These are phyloP conservation scores for Cosmia trapezina DNA, from an alignment of 2,888 invertebrate species.

Conservation along the genomic window DNA sequence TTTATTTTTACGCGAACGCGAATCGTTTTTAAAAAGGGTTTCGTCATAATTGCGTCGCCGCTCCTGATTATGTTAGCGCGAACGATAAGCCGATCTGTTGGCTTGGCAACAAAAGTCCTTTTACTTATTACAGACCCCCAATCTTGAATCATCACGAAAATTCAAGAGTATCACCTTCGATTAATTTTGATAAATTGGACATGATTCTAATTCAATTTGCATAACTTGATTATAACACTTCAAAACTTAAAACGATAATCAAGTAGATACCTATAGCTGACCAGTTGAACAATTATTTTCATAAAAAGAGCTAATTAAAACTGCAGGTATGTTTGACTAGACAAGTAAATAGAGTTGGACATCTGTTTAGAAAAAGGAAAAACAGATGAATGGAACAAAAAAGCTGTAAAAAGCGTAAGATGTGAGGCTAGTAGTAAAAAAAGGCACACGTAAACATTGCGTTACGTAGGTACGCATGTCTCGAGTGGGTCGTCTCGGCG, in stretches of 20 bases:
- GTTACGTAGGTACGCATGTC: constrained; percentile 87
- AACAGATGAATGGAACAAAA: constrained; percentile 50
- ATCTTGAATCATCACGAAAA: constrained; percentile 41
- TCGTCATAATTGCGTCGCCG: constrained; percentile 89
- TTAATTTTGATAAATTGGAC: constrained; percentile 51
- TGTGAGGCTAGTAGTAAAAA: constrained; percentile 60
- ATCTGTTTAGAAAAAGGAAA: constrained; percentile 58
- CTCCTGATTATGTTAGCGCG: constrained; percentile 85
- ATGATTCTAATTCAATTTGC: constrained; percentile 54
- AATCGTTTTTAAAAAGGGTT: constrained; percentile 90
- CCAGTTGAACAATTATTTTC: constrained; percentile 16
- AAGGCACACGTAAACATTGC: constrained; percentile 80
- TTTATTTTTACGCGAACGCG: constrained; percentile 89
- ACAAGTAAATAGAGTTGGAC: constrained; percentile 31
- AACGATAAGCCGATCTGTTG: constrained; percentile 78
- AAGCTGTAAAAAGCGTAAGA: constrained; percentile 60
- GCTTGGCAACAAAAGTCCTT: constrained; percentile 61
- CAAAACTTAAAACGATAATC: constrained; percentile 39
- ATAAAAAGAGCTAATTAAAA: constrained; percentile 22
- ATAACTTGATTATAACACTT: constrained; percentile 44
- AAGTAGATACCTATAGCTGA: constrained; percentile 34
- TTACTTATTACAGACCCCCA: constrained; percentile 47
- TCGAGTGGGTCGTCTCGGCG: constrained; percentile 82
- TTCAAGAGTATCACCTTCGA: constrained; percentile 39
- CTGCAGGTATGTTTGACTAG: constrained; percentile 39